Percentiles rank a stretch among this genome's conserved stretches.
Conservation (phyloP, 2,797 vertebrate species). For the Xerus rutilus region DNA sequence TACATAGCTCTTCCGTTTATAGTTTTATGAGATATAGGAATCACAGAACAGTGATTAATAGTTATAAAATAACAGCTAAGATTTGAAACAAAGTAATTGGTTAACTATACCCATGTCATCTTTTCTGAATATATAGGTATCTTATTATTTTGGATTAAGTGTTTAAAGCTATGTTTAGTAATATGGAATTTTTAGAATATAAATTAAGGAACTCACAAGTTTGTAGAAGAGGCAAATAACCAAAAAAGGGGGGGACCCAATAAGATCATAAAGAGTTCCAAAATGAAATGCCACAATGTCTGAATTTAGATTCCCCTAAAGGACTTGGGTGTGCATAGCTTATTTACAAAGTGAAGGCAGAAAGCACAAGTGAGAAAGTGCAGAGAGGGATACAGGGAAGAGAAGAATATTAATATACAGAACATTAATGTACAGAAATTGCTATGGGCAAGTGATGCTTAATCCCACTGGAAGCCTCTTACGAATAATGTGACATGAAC, state of each 20-base stretch:
- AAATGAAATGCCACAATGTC: neutral
- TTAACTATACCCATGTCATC: neutral
- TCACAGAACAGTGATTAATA: neutral
- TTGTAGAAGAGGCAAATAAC: neutral
- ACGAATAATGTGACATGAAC: neutral
- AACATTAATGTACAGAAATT: neutral
- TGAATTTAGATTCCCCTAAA: slow-evolving; percentile 36
- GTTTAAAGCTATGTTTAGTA: neutral
- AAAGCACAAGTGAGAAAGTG: neutral
- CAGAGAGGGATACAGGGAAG: neutral
- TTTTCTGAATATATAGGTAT: neutral
- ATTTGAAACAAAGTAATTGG: neutral
- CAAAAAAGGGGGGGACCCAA: neutral
- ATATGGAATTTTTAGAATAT: neutral
- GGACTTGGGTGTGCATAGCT: neutral
- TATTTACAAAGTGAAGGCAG: slow-evolving; percentile 27
- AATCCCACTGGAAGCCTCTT: neutral
- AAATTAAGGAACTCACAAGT: slow-evolving; percentile 18
- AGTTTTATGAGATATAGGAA: slow-evolving; percentile 21
- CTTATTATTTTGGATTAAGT: slow-evolving; percentile 57
- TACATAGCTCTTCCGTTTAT: neutral
- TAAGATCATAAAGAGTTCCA: neutral
- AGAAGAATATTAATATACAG: neutral
- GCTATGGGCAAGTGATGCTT: neutral
- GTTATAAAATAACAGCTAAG: neutral